phyloP scores from a whole-genome alignment of 2,113 vertebrate species.

The Oenanthe oenanthe region DNA sequence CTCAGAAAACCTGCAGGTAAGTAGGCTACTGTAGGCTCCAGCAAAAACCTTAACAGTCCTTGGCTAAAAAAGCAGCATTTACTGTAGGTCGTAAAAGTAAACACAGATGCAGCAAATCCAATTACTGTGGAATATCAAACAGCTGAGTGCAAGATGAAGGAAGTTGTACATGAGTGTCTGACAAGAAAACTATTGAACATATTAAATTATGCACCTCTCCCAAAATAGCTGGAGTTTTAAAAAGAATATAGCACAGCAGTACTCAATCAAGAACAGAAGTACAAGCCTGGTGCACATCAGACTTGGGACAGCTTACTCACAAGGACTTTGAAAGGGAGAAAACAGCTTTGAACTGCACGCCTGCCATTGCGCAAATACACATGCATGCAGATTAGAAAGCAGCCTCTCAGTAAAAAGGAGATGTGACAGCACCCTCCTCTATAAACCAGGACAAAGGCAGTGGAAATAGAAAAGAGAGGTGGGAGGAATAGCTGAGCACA shows the following conservation, averaged over 20 bases:
- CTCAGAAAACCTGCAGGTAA: not conserved
- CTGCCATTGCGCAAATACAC: not conserved
- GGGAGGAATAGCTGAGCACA: rapidly evolving
- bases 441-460: slow-evolving; percentile 16
- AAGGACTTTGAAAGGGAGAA: slow-evolving; percentile 47
- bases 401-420: not conserved
- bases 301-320: slow-evolving; percentile 1
- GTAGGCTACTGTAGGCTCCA: not conserved
- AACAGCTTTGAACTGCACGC: slow-evolving; percentile 52
- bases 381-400: not conserved
- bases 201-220: slow-evolving; percentile 62
- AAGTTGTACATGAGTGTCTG: slow-evolving; percentile 22
- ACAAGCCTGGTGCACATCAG: slow-evolving; percentile 25
- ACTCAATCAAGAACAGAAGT: slow-evolving; percentile 62
- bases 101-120: slow-evolving; percentile 1
- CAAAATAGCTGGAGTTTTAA: slow-evolving; percentile 57
- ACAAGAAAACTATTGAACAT: slow-evolving; percentile 60
- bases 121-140: slow-evolving; percentile 44
- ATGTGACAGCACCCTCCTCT: not conserved
- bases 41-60: not conserved
- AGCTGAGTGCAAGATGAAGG: slow-evolving; percentile 48
- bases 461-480: not conserved
- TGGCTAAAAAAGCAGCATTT: not conserved
- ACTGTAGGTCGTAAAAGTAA: slow-evolving; percentile 4
- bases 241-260: slow-evolving; percentile 43